Conservation (phyloP, 2,888 invertebrate genomes). For the Mycogona germanica region DNA sequence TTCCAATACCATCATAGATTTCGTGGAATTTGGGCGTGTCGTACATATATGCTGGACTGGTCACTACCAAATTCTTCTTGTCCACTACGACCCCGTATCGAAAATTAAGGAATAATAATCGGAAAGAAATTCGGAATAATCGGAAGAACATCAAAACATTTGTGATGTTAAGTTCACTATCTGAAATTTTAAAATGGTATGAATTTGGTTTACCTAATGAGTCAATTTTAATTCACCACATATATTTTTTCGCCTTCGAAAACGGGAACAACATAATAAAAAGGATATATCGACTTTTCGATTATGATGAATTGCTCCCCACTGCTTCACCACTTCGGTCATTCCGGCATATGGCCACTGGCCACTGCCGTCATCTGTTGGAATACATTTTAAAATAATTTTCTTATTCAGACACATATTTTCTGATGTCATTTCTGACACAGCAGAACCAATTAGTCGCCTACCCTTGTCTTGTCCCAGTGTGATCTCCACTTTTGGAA, state of each 20-base stretch:
- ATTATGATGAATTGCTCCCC: slow-evolving; percentile 38
- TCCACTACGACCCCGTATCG: slow-evolving; percentile 38
- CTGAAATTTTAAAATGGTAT: too few relatives aligned
- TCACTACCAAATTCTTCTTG: slow-evolving; percentile 39
- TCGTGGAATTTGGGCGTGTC: slow-evolving; percentile 38
- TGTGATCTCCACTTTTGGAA: slow-evolving; percentile 29
- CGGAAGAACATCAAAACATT: too few relatives aligned
- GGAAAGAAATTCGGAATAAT: too few relatives aligned
- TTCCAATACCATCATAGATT: slow-evolving; percentile 42
- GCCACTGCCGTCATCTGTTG: slow-evolving; percentile 31
- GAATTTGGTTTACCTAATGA: too few relatives aligned
- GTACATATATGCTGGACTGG: slow-evolving; percentile 46
- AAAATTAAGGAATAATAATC: slow-evolving; percentile 22
- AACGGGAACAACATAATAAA: too few relatives aligned
- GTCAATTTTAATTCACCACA: neutral
- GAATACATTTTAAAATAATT: neutral
- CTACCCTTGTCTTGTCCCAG: slow-evolving; percentile 32
- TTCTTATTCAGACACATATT: too few relatives aligned
- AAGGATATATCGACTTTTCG: slow-evolving; percentile 34
- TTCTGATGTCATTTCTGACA: too few relatives aligned
- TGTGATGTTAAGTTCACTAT: too few relatives aligned
- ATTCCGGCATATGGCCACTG: slow-evolving; percentile 41
- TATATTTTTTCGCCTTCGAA: too few relatives aligned
- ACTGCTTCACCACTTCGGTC: slow-evolving; percentile 37
- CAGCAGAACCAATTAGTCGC: slow-evolving; percentile 10